Evolutionary conservation across 2,797 vertebrate species (phyloP).

Genomic region (Propithecus perrieri): DNA sequence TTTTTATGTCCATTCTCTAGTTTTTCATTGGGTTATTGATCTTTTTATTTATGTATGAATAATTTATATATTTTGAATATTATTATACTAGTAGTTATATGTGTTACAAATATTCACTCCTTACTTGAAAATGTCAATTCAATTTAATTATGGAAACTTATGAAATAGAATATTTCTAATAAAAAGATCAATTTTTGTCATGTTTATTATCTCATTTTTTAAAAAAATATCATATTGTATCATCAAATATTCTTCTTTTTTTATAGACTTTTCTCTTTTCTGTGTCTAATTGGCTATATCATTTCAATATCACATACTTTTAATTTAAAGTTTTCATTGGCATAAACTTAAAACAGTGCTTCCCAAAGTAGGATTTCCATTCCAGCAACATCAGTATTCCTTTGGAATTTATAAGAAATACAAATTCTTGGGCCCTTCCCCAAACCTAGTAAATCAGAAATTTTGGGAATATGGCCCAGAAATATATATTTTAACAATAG

Average conservation of each 20-base stretch:
- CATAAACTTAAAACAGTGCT: neutral
- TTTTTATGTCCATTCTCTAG: neutral
- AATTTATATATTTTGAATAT: neutral
- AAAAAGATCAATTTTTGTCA: neutral
- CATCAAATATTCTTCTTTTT: neutral
- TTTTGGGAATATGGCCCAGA: fast-evolving
- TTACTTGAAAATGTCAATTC: neutral
- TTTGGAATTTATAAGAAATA: neutral
- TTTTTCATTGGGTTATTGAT: neutral
- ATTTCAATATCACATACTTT: neutral
- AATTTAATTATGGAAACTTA: neutral
- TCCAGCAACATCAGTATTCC: neutral
- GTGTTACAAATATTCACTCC: neutral
- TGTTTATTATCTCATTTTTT: neutral
- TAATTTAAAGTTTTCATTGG: neutral
- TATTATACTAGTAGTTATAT: neutral
- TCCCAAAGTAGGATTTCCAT: neutral
- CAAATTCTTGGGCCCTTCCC: neutral
- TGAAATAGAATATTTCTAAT: neutral
- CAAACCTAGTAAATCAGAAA: neutral
- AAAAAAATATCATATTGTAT: neutral
- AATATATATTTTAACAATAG: neutral
- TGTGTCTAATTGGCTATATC: neutral
- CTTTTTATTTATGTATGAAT: neutral
- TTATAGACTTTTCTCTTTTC: neutral